phyloP scores from a whole-genome alignment of 2,797 vertebrate species.

The Chelmon rostratus region DNA sequence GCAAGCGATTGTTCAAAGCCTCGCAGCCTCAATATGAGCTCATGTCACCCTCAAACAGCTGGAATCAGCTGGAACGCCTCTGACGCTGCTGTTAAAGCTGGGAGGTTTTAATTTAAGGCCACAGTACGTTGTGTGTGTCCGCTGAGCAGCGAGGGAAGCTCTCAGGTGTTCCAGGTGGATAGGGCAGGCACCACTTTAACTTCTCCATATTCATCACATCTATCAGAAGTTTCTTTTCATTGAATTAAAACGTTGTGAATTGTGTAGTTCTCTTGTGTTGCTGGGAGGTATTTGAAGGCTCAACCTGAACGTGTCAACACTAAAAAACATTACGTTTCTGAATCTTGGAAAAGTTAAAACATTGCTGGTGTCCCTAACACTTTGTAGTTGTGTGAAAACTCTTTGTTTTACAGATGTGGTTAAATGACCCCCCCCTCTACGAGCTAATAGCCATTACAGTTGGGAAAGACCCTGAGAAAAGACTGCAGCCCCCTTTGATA shows the following conservation, averaged over 20 bases:
- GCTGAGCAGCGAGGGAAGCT: background rate
- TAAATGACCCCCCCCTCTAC: slow-evolving; percentile 87
- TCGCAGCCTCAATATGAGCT: background rate
- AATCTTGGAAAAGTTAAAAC: slow-evolving; percentile 45
- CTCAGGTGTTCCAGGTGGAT: slow-evolving; percentile 52
- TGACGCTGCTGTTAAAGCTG: no score
- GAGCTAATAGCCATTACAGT: slow-evolving; percentile 93
- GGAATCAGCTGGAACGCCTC: no score
- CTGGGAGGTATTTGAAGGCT: slow-evolving; percentile 15
- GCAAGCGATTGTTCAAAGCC: background rate
- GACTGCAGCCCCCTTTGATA: slow-evolving; percentile 75
- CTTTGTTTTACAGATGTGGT: slow-evolving; percentile 98
- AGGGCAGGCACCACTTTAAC: slow-evolving; percentile 77
- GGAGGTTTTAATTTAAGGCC: background rate
- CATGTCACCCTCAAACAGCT: background rate
- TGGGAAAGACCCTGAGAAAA: slow-evolving; percentile 86
- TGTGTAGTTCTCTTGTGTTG: slow-evolving; percentile 20
- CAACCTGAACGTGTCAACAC: background rate
- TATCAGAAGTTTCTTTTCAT: slow-evolving; percentile 16
- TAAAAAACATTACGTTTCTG: slow-evolving; percentile 25
- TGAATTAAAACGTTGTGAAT: slow-evolving; percentile 9
- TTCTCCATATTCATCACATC: slow-evolving; percentile 17
- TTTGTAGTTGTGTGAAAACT: slow-evolving; percentile 95
- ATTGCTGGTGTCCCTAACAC: slow-evolving; percentile 81
- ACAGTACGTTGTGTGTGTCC: background rate